These are phyloP conservation scores for Pammene aurita DNA, from an alignment of 2,888 invertebrate species.

Conservation along the genomic window DNA sequence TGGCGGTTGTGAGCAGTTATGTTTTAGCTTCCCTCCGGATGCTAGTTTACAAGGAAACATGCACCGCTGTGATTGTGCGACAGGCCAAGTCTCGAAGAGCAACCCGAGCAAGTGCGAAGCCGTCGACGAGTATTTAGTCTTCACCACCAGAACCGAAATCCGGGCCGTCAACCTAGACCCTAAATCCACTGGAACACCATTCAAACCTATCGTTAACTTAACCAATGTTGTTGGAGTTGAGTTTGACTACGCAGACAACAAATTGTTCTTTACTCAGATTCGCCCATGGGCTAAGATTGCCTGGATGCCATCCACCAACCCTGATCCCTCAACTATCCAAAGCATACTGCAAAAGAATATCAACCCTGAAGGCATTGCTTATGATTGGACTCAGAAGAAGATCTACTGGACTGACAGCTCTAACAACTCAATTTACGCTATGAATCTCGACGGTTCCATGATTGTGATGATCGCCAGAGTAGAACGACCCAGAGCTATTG, in stretches of 20 bases:
- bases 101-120: conserved; percentile 89
- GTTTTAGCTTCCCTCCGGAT: conserved; percentile 94
- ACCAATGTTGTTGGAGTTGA: conserved; percentile 98
- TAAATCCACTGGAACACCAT: conserved; percentile 90
- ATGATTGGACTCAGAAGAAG: conserved; percentile 99
- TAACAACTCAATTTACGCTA: conserved; percentile 96
- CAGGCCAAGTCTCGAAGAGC: conserved; percentile 88
- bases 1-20: conserved; percentile 96
- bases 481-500: conserved; percentile 96
- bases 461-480: conserved; percentile 96
- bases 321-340: conserved; percentile 84
- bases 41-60: conserved; percentile 74
- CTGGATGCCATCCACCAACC: conserved; percentile 89
- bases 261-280: conserved; percentile 96
- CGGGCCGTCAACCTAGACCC: conserved; percentile 95
- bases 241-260: conserved; percentile 95
- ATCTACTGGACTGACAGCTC: conserved; percentile 99
- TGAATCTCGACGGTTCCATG: conserved; percentile 94
- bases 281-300: conserved; percentile 95
- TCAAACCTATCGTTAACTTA: conserved; percentile 91
- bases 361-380: conserved; percentile 96
- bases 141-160: conserved; percentile 97
- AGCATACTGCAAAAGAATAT: conserved; percentile 90
- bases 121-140: conserved; percentile 95
- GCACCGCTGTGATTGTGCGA: conserved; percentile 95